Percentiles rank a stretch among this genome's conserved stretches.
Conservation (phyloP, 2,888 invertebrate species). For the Arrhopalites spinosus region DNA sequence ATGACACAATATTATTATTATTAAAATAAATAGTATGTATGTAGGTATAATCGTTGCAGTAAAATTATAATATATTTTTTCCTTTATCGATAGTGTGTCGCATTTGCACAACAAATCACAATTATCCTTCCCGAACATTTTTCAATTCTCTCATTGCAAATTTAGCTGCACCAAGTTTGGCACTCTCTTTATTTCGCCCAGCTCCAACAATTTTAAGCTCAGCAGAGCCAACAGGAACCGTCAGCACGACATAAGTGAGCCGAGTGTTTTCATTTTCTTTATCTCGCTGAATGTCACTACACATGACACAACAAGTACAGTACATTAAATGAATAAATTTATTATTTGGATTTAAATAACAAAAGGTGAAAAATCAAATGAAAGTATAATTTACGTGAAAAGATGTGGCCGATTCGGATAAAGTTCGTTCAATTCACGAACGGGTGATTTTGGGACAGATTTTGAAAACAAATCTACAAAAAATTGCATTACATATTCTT, state of each 20-base stretch:
- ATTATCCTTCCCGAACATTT: not conserved
- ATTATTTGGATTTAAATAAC: not conserved
- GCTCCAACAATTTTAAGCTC: constrained; percentile 29
- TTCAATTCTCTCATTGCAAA: constrained; percentile 17
- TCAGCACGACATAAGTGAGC: constrained; percentile 2
- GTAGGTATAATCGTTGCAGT: too few species aligned
- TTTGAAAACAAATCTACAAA: constrained; percentile 71
- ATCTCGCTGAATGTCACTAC: not conserved
- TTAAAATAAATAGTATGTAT: not conserved
- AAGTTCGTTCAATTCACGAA: constrained; percentile 83
- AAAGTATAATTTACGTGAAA: constrained; percentile 70
- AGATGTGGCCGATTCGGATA: constrained; percentile 72
- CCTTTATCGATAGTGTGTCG: too few species aligned
- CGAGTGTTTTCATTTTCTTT: not conserved
- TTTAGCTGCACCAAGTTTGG: constrained; percentile 47
- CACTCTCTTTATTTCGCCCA: constrained; percentile 42
- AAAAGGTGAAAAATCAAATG: not conserved
- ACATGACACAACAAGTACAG: not conserved
- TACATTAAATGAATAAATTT: not conserved
- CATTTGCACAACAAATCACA: too few species aligned
- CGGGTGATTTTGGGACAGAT: constrained; percentile 85
- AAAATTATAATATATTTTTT: too few species aligned
- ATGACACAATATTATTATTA: not conserved
- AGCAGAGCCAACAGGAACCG: constrained; percentile 15
- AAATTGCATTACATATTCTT: not conserved